Evolutionary conservation across 2,113 vertebrate species (phyloP).

Genomic region (Lophura nycthemera): DNA sequence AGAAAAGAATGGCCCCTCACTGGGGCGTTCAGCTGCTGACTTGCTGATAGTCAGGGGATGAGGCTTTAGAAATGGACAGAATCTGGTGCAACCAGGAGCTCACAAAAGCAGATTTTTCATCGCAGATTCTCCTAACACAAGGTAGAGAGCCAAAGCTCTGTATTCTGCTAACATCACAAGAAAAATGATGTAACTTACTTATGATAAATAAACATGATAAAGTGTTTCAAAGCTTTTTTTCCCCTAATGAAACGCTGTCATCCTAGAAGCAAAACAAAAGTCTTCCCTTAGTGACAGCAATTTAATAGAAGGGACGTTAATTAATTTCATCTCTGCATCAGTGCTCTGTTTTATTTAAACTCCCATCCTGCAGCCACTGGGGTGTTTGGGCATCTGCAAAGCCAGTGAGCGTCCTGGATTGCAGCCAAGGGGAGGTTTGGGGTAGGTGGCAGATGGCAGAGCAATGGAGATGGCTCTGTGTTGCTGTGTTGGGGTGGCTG

Average conservation of each 20-base stretch:
- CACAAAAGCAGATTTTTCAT: not conserved
- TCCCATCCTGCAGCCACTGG: constrained; percentile 47
- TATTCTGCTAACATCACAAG: not conserved
- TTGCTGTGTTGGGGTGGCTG: not conserved
- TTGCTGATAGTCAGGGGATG: not conserved
- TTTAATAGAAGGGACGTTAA: constrained; percentile 52
- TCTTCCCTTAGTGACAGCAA: constrained; percentile 39
- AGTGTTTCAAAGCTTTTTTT: not conserved
- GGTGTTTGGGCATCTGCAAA: constrained; percentile 50
- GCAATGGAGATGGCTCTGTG: not conserved
- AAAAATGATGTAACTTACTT: not conserved
- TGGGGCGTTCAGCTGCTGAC: not conserved
- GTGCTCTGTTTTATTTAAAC: constrained; percentile 58
- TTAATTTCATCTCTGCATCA: constrained; percentile 66
- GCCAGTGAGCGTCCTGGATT: constrained; percentile 5
- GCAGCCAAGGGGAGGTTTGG: constrained; percentile 28
- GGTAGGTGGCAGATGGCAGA: constrained; percentile 46
- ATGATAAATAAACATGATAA: constrained; percentile 12
- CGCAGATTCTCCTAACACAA: not conserved
- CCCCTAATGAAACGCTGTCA: constrained; percentile 23
- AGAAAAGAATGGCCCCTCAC: not conserved
- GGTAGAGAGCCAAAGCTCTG: not conserved
- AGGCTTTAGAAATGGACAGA: not conserved
- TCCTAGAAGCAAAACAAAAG: constrained; percentile 39
- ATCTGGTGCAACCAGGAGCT: not conserved